phyloP scores from a whole-genome alignment of 2,113 vertebrate species.

The Copsychus sechellarum region DNA sequence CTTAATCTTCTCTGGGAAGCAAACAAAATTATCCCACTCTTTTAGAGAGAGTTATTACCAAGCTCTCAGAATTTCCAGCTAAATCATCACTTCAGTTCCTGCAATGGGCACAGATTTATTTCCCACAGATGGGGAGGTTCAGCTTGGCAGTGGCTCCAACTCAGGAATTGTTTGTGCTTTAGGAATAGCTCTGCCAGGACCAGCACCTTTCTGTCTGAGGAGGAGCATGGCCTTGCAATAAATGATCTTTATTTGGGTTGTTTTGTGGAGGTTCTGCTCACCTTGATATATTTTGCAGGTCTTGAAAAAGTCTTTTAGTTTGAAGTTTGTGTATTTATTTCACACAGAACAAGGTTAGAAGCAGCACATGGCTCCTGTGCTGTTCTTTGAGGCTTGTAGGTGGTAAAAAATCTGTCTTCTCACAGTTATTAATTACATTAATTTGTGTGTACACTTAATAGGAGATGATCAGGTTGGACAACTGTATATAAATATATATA shows the following conservation, averaged over 20 bases:
- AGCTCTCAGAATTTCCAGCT: neutral
- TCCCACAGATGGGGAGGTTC: neutral
- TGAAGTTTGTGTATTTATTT: neutral
- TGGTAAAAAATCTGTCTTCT: neutral
- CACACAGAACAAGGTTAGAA: neutral
- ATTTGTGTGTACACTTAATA: neutral
- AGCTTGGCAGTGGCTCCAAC: neutral
- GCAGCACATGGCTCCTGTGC: neutral
- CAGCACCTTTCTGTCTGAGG: neutral
- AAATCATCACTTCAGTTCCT: neutral
- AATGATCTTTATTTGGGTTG: neutral
- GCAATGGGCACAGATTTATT: neutral
- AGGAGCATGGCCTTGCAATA: neutral
- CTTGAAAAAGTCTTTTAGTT: neutral
- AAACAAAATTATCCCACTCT: neutral
- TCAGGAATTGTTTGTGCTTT: neutral
- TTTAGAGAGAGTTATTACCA: neutral
- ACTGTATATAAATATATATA: neutral
- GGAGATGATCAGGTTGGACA: neutral
- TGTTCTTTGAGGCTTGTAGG: neutral
- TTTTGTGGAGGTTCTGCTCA: neutral
- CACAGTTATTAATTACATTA: neutral
- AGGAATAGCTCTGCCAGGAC: neutral
- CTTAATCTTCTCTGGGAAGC: neutral
- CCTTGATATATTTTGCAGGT: neutral